These are phyloP conservation scores for Diabrotica undecimpunctata DNA, from an alignment of 1,140 invertebrate genomes.

Conservation along the genomic window DNA sequence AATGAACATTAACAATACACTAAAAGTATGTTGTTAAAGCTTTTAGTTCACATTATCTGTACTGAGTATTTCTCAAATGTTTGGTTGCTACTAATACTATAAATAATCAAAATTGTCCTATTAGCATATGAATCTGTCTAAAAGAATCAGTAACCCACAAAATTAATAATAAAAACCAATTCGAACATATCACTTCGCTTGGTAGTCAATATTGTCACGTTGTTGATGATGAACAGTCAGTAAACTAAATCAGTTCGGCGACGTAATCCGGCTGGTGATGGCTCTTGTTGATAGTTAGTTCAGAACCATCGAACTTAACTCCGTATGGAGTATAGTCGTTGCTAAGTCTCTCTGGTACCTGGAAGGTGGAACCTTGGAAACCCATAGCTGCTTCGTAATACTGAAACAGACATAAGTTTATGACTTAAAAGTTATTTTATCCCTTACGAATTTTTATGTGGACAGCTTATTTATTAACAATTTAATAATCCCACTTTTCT, in stretches of 20 bases:
- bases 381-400: slow-evolving; percentile 62
- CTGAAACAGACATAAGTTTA: slow-evolving; percentile 46
- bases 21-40: no score
- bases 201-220: slow-evolving; percentile 22
- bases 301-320: slow-evolving; percentile 46
- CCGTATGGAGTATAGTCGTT: slow-evolving; percentile 37
- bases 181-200: slow-evolving; percentile 15
- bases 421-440: neutral
- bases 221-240: slow-evolving; percentile 15
- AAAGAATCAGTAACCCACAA: no score
- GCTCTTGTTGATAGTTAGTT: slow-evolving; percentile 58
- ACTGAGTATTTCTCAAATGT: no score
- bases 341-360: slow-evolving; percentile 53
- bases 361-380: slow-evolving; percentile 70
- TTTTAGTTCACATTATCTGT: no score
- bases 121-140: no score
- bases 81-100: no score
- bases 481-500: no score
- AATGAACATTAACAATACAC: no score
- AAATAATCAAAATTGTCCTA: no score
- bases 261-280: slow-evolving; percentile 66
- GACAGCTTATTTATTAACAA: no score
- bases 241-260: slow-evolving; percentile 62
- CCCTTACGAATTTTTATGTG: no score
- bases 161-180: no score